Conservation (phyloP, 2,113 vertebrate genomes). For the Bettongia penicillata region DNA sequence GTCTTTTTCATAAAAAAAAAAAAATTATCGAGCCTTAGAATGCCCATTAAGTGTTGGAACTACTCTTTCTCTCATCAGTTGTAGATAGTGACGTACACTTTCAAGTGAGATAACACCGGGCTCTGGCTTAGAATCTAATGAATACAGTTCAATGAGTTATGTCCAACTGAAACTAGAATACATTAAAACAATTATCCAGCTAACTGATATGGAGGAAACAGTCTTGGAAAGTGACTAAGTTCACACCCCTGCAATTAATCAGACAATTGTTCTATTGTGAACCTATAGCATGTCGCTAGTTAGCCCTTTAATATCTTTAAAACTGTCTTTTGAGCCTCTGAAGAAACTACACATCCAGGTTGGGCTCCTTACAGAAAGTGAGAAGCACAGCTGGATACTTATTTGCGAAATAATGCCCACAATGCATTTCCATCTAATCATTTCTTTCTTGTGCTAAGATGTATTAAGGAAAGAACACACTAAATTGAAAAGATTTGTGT, state of each 20-base stretch:
- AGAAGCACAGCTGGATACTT: constrained; percentile 48
- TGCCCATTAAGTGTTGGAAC: constrained; percentile 21
- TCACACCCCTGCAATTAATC: constrained; percentile 58
- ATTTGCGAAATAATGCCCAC: constrained; percentile 61
- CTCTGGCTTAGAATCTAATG: constrained; percentile 45
- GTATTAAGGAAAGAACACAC: constrained; percentile 38
- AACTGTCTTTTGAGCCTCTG: constrained; percentile 39
- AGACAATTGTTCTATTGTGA: constrained; percentile 27
- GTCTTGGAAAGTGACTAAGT: constrained; percentile 48
- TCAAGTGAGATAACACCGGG: constrained; percentile 25
- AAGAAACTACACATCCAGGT: constrained; percentile 48
- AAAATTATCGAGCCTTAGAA: constrained; percentile 31
- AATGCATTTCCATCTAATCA: constrained; percentile 8
- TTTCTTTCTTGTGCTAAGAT: constrained; percentile 54
- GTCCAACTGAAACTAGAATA: background rate
- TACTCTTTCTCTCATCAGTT: constrained; percentile 28
- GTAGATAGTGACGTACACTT: background rate
- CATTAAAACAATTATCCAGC: constrained; percentile 55
- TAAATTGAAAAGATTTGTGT: constrained; percentile 40
- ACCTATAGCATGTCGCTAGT: background rate
- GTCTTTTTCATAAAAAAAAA: background rate
- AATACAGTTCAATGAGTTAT: constrained; percentile 29
- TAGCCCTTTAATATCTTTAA: constrained; percentile 39
- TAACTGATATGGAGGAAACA: constrained; percentile 56
- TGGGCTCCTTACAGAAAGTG: constrained; percentile 45